Evolutionary conservation across 2,797 vertebrate genomes (phyloP), one percentile per base, ranked within the genome.

Genomic region (Anisognathus igniventris): DNA sequence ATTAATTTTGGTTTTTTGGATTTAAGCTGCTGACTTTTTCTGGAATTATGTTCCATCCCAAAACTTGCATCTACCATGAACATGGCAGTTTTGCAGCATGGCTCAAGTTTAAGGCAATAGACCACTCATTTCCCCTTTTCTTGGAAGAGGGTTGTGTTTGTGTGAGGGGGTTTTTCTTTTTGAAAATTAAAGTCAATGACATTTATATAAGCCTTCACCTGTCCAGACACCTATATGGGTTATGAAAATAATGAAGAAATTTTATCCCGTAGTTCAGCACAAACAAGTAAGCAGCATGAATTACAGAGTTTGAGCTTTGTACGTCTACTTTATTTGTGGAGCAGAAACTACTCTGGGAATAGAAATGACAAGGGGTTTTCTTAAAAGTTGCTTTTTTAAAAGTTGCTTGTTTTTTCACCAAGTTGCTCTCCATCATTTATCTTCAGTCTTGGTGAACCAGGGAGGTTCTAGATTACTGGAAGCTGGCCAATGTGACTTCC

Each of bases 401-500:
- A 47, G 23, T 47, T 47, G 45, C 8, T 47, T 47, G 23, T 47
- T 24, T 47, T 47, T 9, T 53, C 7, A 18, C 12, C 14, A 33
- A 35, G 18, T 8, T 14, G 7, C 3, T 56, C 25, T 27, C 33
- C 31, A 35, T 42, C 6, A 31, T 54, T 70, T 62, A 31, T 54
- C 30, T 27, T 13, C 18, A 48, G 24, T 14, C 25, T 21, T 48
- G 35, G 25, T 35, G 42, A 22, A 27, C 18, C 10, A 33, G 7
- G 21, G 31, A 48, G 25, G 9, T 31, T 61, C 48, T 18, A 86
- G 35, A 48, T 31, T 19, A 23, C 12, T 77, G 48, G 22, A 48
- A 56, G 30, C 3, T 62, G 40, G 21, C 5, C 30, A 33, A 1
- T 21, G 30, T 22, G 30, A 61, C 0, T 0, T 37, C 20, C 17